A percentile compares a stretch with the other conserved stretches of the same genome.
Conservation (phyloP, 2,113 vertebrate genomes). For the Circaetus gallicus region DNA sequence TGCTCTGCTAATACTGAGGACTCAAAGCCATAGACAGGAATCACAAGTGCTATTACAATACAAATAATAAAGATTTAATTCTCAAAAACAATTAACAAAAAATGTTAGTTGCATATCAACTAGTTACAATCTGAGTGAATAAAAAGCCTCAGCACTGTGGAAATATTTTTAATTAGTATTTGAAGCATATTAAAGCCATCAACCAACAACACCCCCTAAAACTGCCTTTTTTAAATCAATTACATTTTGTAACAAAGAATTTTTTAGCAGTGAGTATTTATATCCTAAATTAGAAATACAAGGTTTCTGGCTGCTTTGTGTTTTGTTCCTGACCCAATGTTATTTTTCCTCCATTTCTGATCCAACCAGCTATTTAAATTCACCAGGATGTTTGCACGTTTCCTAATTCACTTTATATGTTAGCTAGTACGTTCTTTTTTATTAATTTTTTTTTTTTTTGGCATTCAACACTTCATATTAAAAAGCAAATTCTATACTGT, state of each 20-base stretch:
- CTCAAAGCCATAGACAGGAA: neutral
- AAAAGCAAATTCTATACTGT: neutral
- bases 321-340: conserved; percentile 37
- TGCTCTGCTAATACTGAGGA: neutral
- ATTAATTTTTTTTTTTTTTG: neutral
- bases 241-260: neutral
- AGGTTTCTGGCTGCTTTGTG: conserved; percentile 30
- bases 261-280: conserved; percentile 24
- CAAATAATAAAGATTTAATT: neutral
- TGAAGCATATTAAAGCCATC: neutral
- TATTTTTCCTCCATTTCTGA: conserved; percentile 62
- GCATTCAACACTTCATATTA: neutral
- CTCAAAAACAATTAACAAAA: neutral
- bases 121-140: neutral
- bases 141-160: neutral
- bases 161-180: neutral
- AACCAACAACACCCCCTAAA: neutral
- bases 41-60: neutral
- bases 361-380: conserved; percentile 52
- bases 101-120: neutral
- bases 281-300: conserved; percentile 20
- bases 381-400: conserved; percentile 52
- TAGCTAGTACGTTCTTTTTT: neutral
- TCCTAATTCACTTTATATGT: conserved; percentile 20
- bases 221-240: neutral